Conservation (phyloP, 92 coral and sea anemone species). For the Meandrina meandrites region DNA sequence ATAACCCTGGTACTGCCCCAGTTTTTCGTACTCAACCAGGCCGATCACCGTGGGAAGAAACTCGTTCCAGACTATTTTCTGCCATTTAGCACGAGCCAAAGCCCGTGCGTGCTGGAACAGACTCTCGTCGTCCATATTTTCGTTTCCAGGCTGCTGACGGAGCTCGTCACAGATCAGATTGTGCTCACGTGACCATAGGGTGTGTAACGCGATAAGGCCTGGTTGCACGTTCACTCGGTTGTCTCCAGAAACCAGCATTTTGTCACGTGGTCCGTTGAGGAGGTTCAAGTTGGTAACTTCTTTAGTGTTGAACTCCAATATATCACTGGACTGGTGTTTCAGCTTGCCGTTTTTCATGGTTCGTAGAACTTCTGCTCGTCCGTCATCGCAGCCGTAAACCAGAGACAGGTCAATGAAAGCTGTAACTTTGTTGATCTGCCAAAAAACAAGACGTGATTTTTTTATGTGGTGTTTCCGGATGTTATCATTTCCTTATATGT, state of each 20-base stretch:
- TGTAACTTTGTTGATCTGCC: conserved; percentile 95
- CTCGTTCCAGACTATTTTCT: conserved; percentile 94
- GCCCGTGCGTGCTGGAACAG: conserved; percentile 95
- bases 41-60: conserved; percentile 96
- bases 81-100: conserved; percentile 94
- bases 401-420: conserved; percentile 91
- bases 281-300: conserved; percentile 94
- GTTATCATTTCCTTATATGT: not conserved
- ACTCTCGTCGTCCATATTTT: conserved; percentile 88
- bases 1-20: conserved; percentile 78
- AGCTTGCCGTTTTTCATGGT: conserved; percentile 81
- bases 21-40: conserved; percentile 68
- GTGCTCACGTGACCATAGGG: conserved; percentile 96
- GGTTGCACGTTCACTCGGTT: conserved; percentile 99
- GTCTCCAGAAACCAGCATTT: conserved; percentile 95
- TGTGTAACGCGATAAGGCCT: conserved; percentile 94
- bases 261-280: conserved; percentile 95
- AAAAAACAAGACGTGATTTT: not conserved
- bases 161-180: conserved; percentile 94
- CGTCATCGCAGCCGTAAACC: conserved; percentile 88
- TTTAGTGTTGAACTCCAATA: conserved; percentile 78
- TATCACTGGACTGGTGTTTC: conserved; percentile 72
- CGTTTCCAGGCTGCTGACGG: conserved; percentile 62
- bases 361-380: conserved; percentile 77
- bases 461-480: not conserved